phyloP scores from a whole-genome alignment of 2,113 vertebrate genomes.

The Martes martes region DNA sequence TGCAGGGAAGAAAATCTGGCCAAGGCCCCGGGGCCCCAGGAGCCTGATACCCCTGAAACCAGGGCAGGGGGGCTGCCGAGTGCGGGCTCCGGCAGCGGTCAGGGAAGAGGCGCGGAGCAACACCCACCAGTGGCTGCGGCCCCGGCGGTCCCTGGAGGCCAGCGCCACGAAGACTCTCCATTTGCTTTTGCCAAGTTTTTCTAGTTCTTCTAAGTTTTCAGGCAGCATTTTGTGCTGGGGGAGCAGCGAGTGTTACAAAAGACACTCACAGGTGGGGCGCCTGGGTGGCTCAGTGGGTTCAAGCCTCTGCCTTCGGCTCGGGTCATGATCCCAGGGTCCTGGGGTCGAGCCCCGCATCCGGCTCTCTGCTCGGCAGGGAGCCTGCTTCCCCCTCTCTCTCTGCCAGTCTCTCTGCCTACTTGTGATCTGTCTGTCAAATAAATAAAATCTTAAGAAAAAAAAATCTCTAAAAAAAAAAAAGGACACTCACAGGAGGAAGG shows the following conservation, averaged over 20 bases:
- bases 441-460: too few relatives aligned
- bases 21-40: not conserved
- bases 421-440: too few relatives aligned
- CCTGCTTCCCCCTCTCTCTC: too few relatives aligned
- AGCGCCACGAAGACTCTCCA: not conserved
- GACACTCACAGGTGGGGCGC: too few relatives aligned
- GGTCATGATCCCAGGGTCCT: too few relatives aligned
- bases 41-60: not conserved
- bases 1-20: not conserved
- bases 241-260: not conserved
- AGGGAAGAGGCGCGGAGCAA: not conserved
- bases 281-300: too few relatives aligned
- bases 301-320: too few relatives aligned
- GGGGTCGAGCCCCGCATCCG: too few relatives aligned
- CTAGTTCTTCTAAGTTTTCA: not conserved
- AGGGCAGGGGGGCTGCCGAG: not conserved
- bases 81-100: not conserved
- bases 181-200: not conserved
- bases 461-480: too few relatives aligned
- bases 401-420: too few relatives aligned
- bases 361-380: too few relatives aligned
- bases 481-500: not conserved
- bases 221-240: not conserved
- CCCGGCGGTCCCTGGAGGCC: not conserved
- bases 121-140: not conserved